Conservation (phyloP, 2,113 vertebrate species). For the Porphyrio hochstetteri region DNA sequence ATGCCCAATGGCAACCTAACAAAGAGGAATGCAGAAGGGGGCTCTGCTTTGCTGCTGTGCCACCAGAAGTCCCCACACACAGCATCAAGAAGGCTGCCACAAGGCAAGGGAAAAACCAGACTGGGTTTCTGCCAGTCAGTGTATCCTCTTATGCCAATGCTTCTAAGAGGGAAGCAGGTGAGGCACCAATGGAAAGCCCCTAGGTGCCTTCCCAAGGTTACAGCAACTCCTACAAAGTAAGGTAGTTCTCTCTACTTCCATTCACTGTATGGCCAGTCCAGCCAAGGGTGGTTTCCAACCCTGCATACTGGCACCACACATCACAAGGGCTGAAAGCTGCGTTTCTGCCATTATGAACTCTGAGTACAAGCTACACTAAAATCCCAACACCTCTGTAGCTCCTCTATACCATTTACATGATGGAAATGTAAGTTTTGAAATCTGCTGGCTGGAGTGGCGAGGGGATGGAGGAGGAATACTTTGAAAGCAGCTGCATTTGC, state of each 20-base stretch:
- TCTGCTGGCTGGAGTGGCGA: background rate
- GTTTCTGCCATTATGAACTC: background rate
- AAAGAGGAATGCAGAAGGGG: background rate
- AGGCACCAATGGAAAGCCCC: background rate
- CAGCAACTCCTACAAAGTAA: background rate
- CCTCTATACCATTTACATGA: background rate
- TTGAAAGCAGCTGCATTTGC: slow-evolving; percentile 27
- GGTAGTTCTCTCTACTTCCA: background rate
- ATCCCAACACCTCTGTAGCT: background rate
- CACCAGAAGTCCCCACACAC: background rate
- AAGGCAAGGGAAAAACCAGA: background rate
- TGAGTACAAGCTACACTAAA: background rate
- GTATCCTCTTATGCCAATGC: background rate
- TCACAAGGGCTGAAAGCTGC: background rate
- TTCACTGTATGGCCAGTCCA: background rate
- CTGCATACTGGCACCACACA: background rate
- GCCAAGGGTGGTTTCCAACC: background rate
- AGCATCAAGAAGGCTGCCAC: background rate
- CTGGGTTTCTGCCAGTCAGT: background rate
- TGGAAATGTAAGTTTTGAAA: slow-evolving; percentile 2
- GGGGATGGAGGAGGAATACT: background rate
- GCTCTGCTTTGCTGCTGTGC: background rate
- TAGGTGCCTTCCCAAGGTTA: background rate
- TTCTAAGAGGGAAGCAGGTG: background rate
- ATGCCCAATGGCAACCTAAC: background rate